Evolutionary conservation across 2,113 vertebrate species (phyloP), one percentile per base, ranked within the genome.

Genomic region (Oncorhynchus tshawytscha): DNA sequence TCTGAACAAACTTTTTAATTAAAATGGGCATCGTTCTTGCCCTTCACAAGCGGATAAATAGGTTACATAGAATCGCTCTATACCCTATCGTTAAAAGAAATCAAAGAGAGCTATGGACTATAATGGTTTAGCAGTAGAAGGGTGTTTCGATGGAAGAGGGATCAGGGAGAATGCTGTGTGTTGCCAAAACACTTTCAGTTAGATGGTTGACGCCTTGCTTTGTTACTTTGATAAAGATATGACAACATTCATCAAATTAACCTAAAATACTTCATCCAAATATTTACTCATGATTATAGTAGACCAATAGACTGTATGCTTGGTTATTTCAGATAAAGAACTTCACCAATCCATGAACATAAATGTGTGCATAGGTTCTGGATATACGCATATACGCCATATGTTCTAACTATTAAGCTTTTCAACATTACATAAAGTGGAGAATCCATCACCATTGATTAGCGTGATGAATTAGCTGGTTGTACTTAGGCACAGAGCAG

Each of bases 31-130:
- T 72, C 85, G 78, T 81, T 71, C 78, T 79, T 76, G 70, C 81
- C 85, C 72, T 86, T 82, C 76, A 70, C 72, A 81, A 88, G 79
- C 70, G 77, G 80, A 89, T 88, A 85, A 88, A 88, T 88, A 80
- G 77, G 82, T 84, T 81, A 74, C 51, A 15, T 20, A 64, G 51
- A 1, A 54, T 54, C 70, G 67, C 88, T 91, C 89, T 82, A 90
- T 90, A 87, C 49, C 39, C 57, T 77, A 81, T 81, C 72, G 77
- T 81, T 68, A 78, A 76, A 27, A 25, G 24, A 78, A 73, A 72
- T 69, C 73, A 72, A 62, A 79, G 54, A 24, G 45, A 69, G 71
- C 73, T 45, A 67, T 49, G 13, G 60, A 64, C 74, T 74, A 77
- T 74, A 75, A 77, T 82, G 77, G 84, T 72, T 74, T 78, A 71